A percentile compares a stretch with the other conserved stretches of the same genome.
Conservation (phyloP, 1,140 invertebrate genomes). For the Leguminivora glycinivorella region DNA sequence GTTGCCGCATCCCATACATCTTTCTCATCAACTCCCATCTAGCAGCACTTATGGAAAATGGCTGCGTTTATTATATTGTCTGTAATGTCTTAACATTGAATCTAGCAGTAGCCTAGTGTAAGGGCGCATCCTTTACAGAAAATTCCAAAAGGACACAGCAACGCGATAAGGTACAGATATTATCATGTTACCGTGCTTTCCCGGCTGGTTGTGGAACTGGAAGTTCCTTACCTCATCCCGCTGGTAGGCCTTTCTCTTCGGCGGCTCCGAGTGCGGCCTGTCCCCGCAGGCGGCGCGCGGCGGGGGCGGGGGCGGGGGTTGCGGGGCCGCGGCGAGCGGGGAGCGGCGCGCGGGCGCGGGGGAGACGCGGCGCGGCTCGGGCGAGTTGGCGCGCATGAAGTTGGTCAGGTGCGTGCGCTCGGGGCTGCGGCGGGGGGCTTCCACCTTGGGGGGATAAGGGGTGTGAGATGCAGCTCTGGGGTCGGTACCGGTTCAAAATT, state of each 20-base stretch:
- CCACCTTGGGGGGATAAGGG: slow-evolving; percentile 45
- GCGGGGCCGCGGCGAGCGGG: slow-evolving; percentile 43
- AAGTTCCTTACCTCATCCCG: slow-evolving; percentile 57
- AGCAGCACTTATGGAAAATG: too few relatives aligned
- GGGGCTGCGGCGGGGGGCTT: slow-evolving; percentile 69
- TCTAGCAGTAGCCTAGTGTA: too few relatives aligned
- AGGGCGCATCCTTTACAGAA: too few relatives aligned
- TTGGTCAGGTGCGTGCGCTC: slow-evolving; percentile 72
- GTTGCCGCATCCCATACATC: too few relatives aligned
- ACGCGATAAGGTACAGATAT: too few relatives aligned
- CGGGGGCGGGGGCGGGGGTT: slow-evolving; percentile 29
- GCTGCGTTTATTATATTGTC: too few relatives aligned
- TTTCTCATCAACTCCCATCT: too few relatives aligned
- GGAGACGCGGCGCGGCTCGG: slow-evolving; percentile 53
- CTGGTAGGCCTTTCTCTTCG: slow-evolving; percentile 69
- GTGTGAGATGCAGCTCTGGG: background rate
- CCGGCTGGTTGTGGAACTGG: too few relatives aligned
- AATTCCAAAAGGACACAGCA: too few relatives aligned
- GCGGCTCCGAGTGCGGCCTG: slow-evolving; percentile 69
- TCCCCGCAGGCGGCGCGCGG: slow-evolving; percentile 42
- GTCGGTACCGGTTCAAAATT: background rate
- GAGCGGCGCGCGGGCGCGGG: slow-evolving; percentile 54
- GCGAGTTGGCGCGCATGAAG: slow-evolving; percentile 72
- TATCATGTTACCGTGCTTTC: too few relatives aligned
- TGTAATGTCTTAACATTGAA: too few relatives aligned